phyloP scores from a whole-genome alignment of 2,888 invertebrate genomes.

The Phortica okadai region DNA sequence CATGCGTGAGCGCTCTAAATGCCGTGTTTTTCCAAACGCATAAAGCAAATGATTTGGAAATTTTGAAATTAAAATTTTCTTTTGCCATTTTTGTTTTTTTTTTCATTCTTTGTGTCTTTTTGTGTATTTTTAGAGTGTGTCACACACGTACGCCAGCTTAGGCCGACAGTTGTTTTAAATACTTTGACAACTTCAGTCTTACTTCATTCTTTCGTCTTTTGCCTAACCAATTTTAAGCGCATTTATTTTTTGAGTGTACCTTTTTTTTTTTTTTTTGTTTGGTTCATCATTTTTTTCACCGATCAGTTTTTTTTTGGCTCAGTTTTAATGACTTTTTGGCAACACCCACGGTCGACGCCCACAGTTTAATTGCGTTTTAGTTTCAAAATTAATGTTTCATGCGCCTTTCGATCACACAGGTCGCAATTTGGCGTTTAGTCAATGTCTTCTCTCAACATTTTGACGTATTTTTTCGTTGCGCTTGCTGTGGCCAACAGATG shows the following conservation, averaged over 20 bases:
- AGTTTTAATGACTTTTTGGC: conserved; percentile 13
- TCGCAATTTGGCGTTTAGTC: neutral
- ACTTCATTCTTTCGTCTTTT: conserved; percentile 14
- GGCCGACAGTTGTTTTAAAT: neutral
- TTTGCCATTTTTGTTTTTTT: neutral
- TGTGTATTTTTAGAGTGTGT: neutral
- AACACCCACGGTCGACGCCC: conserved; percentile 25
- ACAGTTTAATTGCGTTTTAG: conserved; percentile 32
- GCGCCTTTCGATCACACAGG: neutral
- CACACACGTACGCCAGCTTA: conserved; percentile 26
- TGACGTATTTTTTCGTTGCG: conserved; percentile 36
- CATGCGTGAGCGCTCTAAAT: conserved; percentile 36
- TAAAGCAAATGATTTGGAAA: conserved; percentile 29
- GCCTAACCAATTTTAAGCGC: neutral
- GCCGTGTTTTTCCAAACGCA: neutral
- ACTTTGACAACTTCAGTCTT: neutral
- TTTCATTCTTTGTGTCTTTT: neutral
- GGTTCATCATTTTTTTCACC: neutral
- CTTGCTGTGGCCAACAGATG: conserved; percentile 21
- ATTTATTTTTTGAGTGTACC: conserved; percentile 9
- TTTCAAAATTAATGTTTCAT: conserved; percentile 20
- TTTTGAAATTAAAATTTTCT: neutral
- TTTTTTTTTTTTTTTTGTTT: conserved; percentile 17
- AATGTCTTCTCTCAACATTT: conserved; percentile 27
- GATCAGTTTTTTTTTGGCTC: neutral